These are phyloP conservation scores for Norana najaformis DNA, from an alignment of 2,888 invertebrate genomes.

Conservation along the genomic window DNA sequence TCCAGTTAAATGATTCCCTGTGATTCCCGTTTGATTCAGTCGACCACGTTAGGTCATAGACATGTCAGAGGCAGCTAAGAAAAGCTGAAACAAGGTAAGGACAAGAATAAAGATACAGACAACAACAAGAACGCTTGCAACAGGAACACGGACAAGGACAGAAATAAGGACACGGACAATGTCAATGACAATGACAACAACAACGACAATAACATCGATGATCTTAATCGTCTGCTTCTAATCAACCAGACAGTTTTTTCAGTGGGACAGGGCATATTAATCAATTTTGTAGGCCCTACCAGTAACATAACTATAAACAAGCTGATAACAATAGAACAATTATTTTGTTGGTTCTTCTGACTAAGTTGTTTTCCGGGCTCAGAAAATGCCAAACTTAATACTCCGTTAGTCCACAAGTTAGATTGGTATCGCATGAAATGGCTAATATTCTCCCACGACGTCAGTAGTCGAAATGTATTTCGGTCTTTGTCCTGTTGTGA, in stretches of 20 bases:
- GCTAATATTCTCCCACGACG: not conserved
- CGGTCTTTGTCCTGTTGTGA: not conserved
- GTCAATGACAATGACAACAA: not conserved
- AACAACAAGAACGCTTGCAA: too few relatives aligned
- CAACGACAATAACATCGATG: not conserved
- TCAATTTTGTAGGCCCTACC: too few relatives aligned
- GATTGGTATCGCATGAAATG: not conserved
- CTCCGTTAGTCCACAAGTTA: too few relatives aligned
- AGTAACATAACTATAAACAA: not conserved
- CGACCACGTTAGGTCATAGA: too few relatives aligned
- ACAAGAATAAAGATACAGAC: not conserved
- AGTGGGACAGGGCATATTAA: not conserved
- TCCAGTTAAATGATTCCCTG: not conserved
- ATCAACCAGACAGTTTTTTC: not conserved
- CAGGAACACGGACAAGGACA: not conserved
- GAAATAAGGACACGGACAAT: not conserved
- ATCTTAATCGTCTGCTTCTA: not conserved
- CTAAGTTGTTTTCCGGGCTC: not conserved
- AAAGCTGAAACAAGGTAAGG: not conserved
- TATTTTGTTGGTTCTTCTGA: not conserved
- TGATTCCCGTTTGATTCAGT: not conserved
- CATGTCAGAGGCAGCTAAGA: not conserved
- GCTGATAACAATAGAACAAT: not conserved
- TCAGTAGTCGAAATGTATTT: not conserved
- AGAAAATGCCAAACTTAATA: not conserved